phyloP scores from a whole-genome alignment of 2,797 vertebrate species.

The Gouania willdenowi region DNA sequence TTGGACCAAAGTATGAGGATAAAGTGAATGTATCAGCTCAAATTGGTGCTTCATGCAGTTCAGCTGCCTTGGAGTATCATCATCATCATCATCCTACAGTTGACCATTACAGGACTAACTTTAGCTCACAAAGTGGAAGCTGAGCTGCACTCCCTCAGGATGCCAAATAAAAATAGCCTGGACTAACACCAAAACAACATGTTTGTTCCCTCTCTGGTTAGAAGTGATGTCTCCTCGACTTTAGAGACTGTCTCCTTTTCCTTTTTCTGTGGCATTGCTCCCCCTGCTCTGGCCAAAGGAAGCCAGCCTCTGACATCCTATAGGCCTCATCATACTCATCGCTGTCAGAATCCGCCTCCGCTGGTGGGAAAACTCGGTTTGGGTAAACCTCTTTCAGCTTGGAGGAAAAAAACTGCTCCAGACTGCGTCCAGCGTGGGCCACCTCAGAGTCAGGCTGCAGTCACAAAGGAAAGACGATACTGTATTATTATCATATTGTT shows the following conservation, averaged over 20 bases:
- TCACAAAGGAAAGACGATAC: conserved; percentile 2
- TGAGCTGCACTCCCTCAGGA: background rate
- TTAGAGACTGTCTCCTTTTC: conserved; percentile 86
- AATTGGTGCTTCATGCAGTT: too few relatives aligned
- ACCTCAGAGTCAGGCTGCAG: conserved; percentile 94
- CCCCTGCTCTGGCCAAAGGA: conserved; percentile 86
- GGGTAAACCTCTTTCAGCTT: conserved; percentile 87
- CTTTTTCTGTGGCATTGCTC: conserved; percentile 91
- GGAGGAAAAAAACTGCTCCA: conserved; percentile 85
- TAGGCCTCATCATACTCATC: conserved; percentile 85
- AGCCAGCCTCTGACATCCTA: conserved; percentile 68
- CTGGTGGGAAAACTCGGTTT: conserved; percentile 74
- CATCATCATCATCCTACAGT: conserved; percentile 27
- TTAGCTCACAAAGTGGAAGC: conserved; percentile 19
- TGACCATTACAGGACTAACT: background rate
- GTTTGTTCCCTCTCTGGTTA: conserved; percentile 32
- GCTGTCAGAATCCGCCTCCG: conserved; percentile 85
- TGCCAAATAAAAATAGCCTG: conserved; percentile 3
- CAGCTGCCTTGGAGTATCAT: conserved; percentile 45
- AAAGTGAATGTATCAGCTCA: too few relatives aligned
- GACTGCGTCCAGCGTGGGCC: conserved; percentile 89
- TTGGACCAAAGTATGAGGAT: too few relatives aligned
- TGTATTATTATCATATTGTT: background rate
- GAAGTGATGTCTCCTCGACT: conserved; percentile 70
- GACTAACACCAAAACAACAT: conserved; percentile 19